Percentiles rank a stretch among this genome's conserved stretches.
Evolutionary conservation across 2,797 vertebrate species (phyloP).

Genomic region (Gadopsis bispinosus): DNA sequence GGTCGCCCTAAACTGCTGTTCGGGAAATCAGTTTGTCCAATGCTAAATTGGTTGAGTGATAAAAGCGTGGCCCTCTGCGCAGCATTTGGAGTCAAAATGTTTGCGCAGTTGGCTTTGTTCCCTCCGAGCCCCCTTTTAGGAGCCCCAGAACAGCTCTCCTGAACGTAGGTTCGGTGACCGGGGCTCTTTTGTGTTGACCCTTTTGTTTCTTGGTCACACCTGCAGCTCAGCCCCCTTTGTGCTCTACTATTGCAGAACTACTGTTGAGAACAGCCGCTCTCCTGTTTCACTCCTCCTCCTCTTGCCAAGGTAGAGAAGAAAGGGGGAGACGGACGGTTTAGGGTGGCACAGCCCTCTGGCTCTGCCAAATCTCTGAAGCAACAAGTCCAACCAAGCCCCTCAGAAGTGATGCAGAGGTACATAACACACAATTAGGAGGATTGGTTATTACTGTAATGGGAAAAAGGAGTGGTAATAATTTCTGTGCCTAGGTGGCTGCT

Average conservation of each 20-base stretch:
- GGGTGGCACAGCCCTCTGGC: slow-evolving; percentile 59
- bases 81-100: slow-evolving; percentile 54
- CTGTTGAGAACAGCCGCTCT: slow-evolving; percentile 77
- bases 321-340: slow-evolving; percentile 54
- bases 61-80: slow-evolving; percentile 50
- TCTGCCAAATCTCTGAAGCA: slow-evolving; percentile 72
- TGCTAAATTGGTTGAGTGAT: slow-evolving; percentile 26
- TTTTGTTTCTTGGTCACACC: slow-evolving; percentile 82
- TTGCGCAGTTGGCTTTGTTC: slow-evolving; percentile 46
- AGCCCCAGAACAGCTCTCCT: slow-evolving; percentile 85
- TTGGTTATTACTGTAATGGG: slow-evolving; percentile 62
- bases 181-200: slow-evolving; percentile 82
- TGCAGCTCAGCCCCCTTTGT: slow-evolving; percentile 79
- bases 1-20: slow-evolving; percentile 45
- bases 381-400: slow-evolving; percentile 74
- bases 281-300: slow-evolving; percentile 78
- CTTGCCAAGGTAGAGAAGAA: slow-evolving; percentile 67
- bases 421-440: slow-evolving; percentile 52
- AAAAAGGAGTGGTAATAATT: slow-evolving; percentile 66
- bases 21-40: slow-evolving; percentile 29
- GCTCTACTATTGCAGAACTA: slow-evolving; percentile 70
- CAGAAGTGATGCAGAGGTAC: slow-evolving; percentile 60
- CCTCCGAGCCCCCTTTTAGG: slow-evolving; percentile 38
- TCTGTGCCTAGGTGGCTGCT: slow-evolving; percentile 61
- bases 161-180: slow-evolving; percentile 67